phyloP scores from a whole-genome alignment of 2,797 vertebrate genomes.

The Xyrichtys novacula region DNA sequence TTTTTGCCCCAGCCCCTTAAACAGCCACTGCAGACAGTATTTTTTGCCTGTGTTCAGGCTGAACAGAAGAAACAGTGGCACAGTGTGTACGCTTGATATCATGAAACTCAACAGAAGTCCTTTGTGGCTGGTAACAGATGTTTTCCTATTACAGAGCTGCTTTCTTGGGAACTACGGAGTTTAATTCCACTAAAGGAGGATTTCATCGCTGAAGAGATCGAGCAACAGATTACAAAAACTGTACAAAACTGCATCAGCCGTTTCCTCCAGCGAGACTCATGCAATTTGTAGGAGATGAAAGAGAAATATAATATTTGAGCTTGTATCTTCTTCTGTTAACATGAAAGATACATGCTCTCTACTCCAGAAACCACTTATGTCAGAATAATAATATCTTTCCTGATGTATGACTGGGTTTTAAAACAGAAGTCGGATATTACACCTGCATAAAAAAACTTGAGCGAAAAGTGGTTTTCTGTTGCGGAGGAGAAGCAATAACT shows the following conservation, averaged over 20 bases:
- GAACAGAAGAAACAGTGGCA: slow-evolving; percentile 35
- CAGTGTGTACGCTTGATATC: slow-evolving; percentile 32
- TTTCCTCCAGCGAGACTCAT: slow-evolving; percentile 49
- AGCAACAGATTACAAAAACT: slow-evolving; percentile 42
- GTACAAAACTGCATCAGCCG: slow-evolving; percentile 40
- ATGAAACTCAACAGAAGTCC: slow-evolving; percentile 49
- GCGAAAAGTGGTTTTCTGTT: slow-evolving; percentile 21
- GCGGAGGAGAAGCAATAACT: slow-evolving; percentile 26
- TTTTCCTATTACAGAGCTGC: slow-evolving; percentile 49
- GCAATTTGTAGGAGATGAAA: slow-evolving; percentile 61
- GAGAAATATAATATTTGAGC: slow-evolving; percentile 47
- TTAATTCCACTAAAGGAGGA: slow-evolving; percentile 37
- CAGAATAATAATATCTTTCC: slow-evolving; percentile 35
- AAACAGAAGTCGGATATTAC: slow-evolving; percentile 25
- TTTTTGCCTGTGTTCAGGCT: slow-evolving; percentile 31
- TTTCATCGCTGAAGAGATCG: slow-evolving; percentile 24
- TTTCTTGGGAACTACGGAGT: slow-evolving; percentile 40
- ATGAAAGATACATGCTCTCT: slow-evolving; percentile 58
- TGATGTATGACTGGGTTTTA: slow-evolving; percentile 28
- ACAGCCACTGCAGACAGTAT: too few relatives aligned
- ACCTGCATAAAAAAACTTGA: slow-evolving; percentile 42
- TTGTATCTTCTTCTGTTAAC: slow-evolving; percentile 53
- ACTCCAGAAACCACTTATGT: slow-evolving; percentile 50
- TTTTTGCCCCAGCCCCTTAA: too few relatives aligned
- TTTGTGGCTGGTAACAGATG: slow-evolving; percentile 41